Evolutionary conservation across 2,797 vertebrate species (phyloP).

Genomic region (Cynodonichthys magdalenae): DNA sequence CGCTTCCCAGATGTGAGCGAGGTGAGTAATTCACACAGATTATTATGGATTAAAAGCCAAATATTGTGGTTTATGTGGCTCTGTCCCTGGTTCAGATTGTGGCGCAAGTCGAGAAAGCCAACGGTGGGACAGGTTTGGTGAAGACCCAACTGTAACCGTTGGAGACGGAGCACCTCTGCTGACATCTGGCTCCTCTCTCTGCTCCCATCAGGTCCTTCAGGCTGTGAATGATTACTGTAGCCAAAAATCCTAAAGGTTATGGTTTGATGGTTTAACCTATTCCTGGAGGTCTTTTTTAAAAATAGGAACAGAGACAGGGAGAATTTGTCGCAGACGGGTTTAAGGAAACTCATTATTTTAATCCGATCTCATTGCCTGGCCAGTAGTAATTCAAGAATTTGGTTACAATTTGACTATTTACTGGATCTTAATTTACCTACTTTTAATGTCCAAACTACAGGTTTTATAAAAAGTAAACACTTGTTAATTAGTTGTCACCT

Average conservation of each 20-base stretch:
- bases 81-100: slow-evolving; percentile 78
- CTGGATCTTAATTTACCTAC: not conserved
- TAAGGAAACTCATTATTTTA: slow-evolving; percentile 4
- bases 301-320: slow-evolving; percentile 35
- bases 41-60: no score
- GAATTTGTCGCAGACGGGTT: not conserved
- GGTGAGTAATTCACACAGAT: slow-evolving; percentile 75
- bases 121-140: slow-evolving; percentile 84
- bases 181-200: slow-evolving; percentile 46
- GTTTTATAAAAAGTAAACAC: no score
- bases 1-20: slow-evolving; percentile 94
- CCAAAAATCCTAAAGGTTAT: slow-evolving; percentile 56
- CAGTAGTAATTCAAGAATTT: not conserved
- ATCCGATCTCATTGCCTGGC: slow-evolving; percentile 24
- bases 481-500: no score
- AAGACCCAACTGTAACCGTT: slow-evolving; percentile 65
- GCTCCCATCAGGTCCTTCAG: slow-evolving; percentile 34
- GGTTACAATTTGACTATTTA: not conserved
- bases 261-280: slow-evolving; percentile 61
- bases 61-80: not conserved
- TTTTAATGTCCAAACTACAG: no score
- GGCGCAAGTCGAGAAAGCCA: slow-evolving; percentile 79
- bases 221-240: slow-evolving; percentile 73
- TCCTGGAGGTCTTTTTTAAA: slow-evolving; percentile 34
- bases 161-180: slow-evolving; percentile 2